A percentile compares a stretch with the other conserved stretches of the same genome.
Conservation (phyloP, 2,113 vertebrate genomes). For the Psephotus haematonotus region DNA sequence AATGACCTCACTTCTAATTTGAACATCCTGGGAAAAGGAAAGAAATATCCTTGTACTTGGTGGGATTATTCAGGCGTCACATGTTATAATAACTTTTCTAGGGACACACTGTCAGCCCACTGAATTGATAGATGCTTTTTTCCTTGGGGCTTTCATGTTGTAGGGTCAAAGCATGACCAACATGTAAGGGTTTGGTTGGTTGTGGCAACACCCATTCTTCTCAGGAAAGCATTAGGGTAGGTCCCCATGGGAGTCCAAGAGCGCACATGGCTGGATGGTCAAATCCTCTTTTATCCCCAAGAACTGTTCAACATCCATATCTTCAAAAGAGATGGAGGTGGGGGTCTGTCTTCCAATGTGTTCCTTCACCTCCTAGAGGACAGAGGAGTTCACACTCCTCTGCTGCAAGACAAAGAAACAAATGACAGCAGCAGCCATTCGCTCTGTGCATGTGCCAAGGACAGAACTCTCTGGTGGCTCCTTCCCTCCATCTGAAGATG, state of each 20-base stretch:
- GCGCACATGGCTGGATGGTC: fast-evolving
- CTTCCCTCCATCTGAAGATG: background rate
- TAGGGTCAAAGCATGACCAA: background rate
- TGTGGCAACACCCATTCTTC: background rate
- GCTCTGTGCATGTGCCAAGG: background rate
- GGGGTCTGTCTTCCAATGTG: fast-evolving
- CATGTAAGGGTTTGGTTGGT: background rate
- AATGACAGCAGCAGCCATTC: background rate
- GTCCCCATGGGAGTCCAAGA: background rate
- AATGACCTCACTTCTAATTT: background rate
- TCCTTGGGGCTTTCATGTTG: background rate
- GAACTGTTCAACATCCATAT: background rate
- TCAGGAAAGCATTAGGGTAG: background rate
- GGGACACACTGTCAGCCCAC: background rate
- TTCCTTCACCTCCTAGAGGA: background rate
- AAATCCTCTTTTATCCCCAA: background rate
- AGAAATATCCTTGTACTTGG: background rate
- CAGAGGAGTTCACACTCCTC: background rate
- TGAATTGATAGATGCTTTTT: background rate
- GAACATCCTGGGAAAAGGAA: background rate
- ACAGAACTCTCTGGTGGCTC: background rate
- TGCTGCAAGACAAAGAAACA: background rate
- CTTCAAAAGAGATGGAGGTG: background rate
- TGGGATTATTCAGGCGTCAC: background rate
- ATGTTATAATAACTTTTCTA: background rate